Percentiles rank a stretch among this genome's conserved stretches.
phyloP scores from a whole-genome alignment of 2,113 vertebrate genomes.

The Ploceus nigricollis region DNA sequence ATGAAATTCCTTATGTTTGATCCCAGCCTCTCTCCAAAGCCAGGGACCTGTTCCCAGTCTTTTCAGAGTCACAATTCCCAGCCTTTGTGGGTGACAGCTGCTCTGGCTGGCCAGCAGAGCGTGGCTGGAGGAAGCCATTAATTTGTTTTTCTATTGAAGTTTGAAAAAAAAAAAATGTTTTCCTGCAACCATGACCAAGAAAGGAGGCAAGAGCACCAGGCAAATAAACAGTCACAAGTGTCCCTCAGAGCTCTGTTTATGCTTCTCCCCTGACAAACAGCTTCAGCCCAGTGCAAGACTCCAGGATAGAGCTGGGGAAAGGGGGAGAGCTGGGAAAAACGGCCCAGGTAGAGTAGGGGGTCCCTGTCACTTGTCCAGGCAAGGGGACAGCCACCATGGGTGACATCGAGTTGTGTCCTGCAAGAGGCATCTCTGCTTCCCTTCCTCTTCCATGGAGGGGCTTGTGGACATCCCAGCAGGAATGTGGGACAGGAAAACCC shows the following conservation, averaged over 20 bases:
- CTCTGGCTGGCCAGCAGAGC: not conserved
- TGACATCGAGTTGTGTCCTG: rapidly evolving
- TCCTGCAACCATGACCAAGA: slow-evolving; percentile 5
- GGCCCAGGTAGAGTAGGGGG: not conserved
- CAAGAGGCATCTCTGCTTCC: not conserved
- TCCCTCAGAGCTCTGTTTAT: slow-evolving; percentile 31
- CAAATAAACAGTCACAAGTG: slow-evolving; percentile 32
- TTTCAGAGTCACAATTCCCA: not conserved
- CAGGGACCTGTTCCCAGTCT: not conserved
- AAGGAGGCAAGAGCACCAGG: not conserved
- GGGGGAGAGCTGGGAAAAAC: not conserved
- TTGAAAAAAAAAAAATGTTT: not conserved
- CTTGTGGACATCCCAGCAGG: not conserved
- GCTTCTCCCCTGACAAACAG: not conserved
- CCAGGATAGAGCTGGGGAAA: not conserved
- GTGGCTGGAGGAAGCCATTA: not conserved
- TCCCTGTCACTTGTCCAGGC: not conserved
- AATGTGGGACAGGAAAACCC: not conserved
- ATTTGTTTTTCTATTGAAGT: not conserved
- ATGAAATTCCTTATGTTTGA: not conserved
- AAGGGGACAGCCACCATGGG: not conserved
- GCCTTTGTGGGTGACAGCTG: not conserved
- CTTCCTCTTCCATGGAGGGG: not conserved
- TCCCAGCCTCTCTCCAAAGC: not conserved
- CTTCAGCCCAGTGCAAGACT: rapidly evolving